Conservation (phyloP, 2,888 invertebrate species). For the Cheilosia grossa region DNA sequence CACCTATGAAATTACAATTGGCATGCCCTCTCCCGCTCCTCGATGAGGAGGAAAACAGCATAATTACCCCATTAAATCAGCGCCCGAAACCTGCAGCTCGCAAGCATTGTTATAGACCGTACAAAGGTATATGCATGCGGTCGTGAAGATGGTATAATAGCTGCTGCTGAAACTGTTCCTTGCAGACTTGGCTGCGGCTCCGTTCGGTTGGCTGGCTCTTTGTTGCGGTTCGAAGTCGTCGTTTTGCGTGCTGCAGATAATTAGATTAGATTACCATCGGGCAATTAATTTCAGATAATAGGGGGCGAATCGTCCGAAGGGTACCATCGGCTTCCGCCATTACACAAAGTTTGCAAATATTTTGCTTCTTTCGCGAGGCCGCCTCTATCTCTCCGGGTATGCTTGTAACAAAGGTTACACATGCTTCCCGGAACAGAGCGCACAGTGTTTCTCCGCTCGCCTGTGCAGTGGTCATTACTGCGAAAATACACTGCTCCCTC, state of each 20-base stretch:
- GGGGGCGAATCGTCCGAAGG: conserved; percentile 72
- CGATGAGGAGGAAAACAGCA: conserved; percentile 43
- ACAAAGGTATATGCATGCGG: neutral
- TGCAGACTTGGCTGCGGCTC: conserved; percentile 48
- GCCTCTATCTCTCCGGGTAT: conserved; percentile 58
- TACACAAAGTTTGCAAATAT: conserved; percentile 62
- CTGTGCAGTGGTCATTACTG: conserved; percentile 40
- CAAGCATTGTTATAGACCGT: conserved; percentile 56
- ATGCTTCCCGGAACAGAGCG: conserved; percentile 70
- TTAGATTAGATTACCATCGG: conserved; percentile 75
- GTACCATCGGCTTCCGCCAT: conserved; percentile 74
- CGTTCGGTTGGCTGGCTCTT: conserved; percentile 43
- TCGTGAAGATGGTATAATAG: conserved; percentile 58
- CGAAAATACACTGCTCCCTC: conserved; percentile 32
- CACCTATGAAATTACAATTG: conserved; percentile 41
- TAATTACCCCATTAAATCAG: conserved; percentile 75
- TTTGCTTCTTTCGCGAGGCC: conserved; percentile 46
- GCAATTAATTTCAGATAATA: conserved; percentile 74
- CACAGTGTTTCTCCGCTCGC: conserved; percentile 48
- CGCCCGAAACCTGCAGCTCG: conserved; percentile 68
- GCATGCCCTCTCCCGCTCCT: neutral
- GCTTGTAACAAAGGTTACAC: conserved; percentile 46
- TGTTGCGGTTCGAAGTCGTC: conserved; percentile 33
- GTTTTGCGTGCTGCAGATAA: conserved; percentile 74
- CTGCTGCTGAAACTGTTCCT: conserved; percentile 14